phyloP scores from a whole-genome alignment of 2,113 vertebrate genomes.

The Raphicerus campestris region DNA sequence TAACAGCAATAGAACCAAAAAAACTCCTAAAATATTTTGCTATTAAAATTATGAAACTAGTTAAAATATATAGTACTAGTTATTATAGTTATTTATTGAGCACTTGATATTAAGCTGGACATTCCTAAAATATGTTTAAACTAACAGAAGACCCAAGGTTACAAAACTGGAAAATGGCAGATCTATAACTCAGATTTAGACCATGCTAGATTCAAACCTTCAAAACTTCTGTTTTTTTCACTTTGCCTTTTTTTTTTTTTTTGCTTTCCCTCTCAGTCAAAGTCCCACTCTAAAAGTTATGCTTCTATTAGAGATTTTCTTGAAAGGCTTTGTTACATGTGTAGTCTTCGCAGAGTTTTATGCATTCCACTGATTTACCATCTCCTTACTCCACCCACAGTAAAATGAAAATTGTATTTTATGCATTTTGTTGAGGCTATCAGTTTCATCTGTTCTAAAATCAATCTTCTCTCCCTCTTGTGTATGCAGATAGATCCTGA shows the following conservation, averaged over 20 bases:
- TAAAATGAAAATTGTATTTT: slow-evolving; percentile 38
- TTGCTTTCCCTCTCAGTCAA: not conserved
- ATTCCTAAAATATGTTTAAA: not conserved
- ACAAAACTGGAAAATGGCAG: not conserved
- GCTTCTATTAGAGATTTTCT: not conserved
- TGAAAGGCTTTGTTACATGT: not conserved
- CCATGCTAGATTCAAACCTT: not conserved
- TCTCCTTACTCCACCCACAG: slow-evolving; percentile 15
- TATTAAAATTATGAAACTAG: not conserved
- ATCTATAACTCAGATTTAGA: not conserved
- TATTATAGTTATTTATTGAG: not conserved
- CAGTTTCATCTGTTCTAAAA: slow-evolving; percentile 51
- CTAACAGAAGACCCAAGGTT: not conserved
- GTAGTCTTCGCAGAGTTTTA: not conserved
- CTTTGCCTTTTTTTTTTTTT: not conserved
- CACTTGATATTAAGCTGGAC: not conserved
- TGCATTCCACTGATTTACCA: slow-evolving; percentile 18
- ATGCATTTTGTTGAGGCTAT: slow-evolving; percentile 29
- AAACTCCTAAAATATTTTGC: not conserved
- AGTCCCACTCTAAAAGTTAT: not conserved
- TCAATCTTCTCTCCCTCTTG: slow-evolving; percentile 38
- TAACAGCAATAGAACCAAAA: not conserved
- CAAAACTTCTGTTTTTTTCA: not conserved
- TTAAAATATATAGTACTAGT: not conserved
- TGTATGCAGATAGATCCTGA: slow-evolving; percentile 50